Evolutionary conservation across 1,140 invertebrate species (phyloP), one percentile per base, ranked within the genome.

Genomic region (Drosophila repleta): DNA sequence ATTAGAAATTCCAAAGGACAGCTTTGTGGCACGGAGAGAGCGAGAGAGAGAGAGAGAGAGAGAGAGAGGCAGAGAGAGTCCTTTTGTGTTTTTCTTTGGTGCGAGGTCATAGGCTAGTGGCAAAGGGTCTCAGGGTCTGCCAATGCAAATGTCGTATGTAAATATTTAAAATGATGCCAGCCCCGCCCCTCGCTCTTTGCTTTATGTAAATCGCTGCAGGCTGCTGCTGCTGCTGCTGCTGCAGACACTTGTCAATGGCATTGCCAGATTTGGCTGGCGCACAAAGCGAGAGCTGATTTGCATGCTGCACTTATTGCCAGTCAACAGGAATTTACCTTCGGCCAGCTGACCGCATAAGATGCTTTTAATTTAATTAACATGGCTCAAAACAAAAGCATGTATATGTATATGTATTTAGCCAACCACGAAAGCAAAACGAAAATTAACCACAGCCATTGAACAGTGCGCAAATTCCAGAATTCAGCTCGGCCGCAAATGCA

Each of bases 1-100:
- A 87, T 87, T 87, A 87, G 62, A 82, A 87, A 79, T 88, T 78
- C 83, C 63, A 58, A 82, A 75, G 70, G 56, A 68, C 39, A 56
- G 56, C 43, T 62, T 62, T 62, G 56, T 45, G 35, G 29, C 32
- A 29, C 6, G 4, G 24, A 39, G 13, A n/a, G 37, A 39, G 37
- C 8, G 37, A 39, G 37, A 13, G 37, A 39, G 37, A 0, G 13
- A 39, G 37, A 3, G 7, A 41, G 39, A 6, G 39, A 15, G 37
- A 13, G n/a, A 17, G 39, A 43, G 39, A 43, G 39, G 5, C 2
- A 0, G 26, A 29, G 7, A 24, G 45, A 51, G 65, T 45, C 32
- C 21, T 29, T 29, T 6, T 29, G 4, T 1, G 29, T 29, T 13
- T 20, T 55, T 46, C 11, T 11, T 35, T 11, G 18, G 66, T 45